These are phyloP conservation scores for Parambassis ranga DNA, from an alignment of 2,797 vertebrate genomes.

Conservation along the genomic window DNA sequence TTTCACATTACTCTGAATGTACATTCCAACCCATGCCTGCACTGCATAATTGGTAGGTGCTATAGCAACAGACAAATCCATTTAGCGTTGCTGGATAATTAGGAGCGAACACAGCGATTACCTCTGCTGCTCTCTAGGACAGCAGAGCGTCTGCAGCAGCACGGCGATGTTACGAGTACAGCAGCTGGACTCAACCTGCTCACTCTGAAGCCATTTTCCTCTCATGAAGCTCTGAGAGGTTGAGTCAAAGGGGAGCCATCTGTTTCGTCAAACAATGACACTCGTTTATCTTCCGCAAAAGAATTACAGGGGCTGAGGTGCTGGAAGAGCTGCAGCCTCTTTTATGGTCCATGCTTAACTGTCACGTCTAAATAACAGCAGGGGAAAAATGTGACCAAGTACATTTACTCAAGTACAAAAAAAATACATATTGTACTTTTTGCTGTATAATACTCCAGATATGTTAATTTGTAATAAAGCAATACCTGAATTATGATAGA, in stretches of 20 bases:
- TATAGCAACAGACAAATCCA: slow-evolving; percentile 37
- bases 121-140: slow-evolving; percentile 21
- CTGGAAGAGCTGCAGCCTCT: background rate
- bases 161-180: background rate
- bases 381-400: too few relatives aligned
- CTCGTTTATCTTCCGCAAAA: background rate
- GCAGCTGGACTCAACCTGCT: background rate
- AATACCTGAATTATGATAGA: too few relatives aligned
- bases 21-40: background rate
- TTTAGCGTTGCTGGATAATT: slow-evolving; percentile 46
- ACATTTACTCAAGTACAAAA: too few relatives aligned
- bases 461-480: too few relatives aligned
- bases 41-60: slow-evolving; percentile 27
- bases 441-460: too few relatives aligned
- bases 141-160: slow-evolving; percentile 2
- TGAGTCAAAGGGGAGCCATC: background rate
- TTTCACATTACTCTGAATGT: slow-evolving; percentile 22
- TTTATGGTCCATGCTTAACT: background rate
- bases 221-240: background rate
- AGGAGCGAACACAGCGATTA: slow-evolving; percentile 25
- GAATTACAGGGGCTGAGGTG: background rate
- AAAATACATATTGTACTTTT: too few relatives aligned
- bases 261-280: slow-evolving; percentile 28
- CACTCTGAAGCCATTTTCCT: background rate
- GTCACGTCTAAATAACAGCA: background rate